Evolutionary conservation across 1,140 invertebrate species (phyloP), one percentile per base, ranked within the genome.

Genomic region (Xylocopa sonorina): DNA sequence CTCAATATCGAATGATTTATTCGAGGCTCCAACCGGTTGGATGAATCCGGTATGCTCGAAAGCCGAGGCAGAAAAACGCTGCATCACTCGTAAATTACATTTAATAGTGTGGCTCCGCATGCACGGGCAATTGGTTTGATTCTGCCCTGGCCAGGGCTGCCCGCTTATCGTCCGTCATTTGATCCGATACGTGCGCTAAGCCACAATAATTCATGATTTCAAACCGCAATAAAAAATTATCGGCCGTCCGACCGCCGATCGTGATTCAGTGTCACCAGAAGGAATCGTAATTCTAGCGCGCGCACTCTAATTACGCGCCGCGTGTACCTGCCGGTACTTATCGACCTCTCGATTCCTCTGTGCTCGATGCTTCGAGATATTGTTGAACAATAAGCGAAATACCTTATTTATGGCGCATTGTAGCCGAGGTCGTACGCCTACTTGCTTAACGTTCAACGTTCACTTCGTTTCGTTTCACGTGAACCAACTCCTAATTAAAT

Each of bases 51-150:
- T 27, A 24, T 55, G 67, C 57, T 79, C 72, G 71, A 80, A 80
- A 82, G 57, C 68, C 66, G 76, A n/a, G 34, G 55, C 80, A 53
- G 71, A 81, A 86, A 85, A 84, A 86, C 66, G 32, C 58, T 43
- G 58, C 50, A 57, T 62, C 58, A 81, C 72, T 87, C 88, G 79
- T 85, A 87, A 88, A 85, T 88, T 88, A 87, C 60, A 78, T 82
- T 82, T 87, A 87, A 87, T 81, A 68, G 76, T 71, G 64, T 38
- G 50, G 58, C 53, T 62, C 80, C 57, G 85, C 77, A 67, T 83
- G 77, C 74, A 73, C 62, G 62, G 34, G 72, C 62, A 76, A n/a
- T 18, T 27, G 57, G 48, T 71, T n/a, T 75, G 77, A 82, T 77
- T 63, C 66, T 58, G 29, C 21, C 51, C 69, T 75, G 51, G 57